Percentiles rank a stretch among this genome's conserved stretches.
phyloP scores from a whole-genome alignment of 2,113 vertebrate species.

The Forbesichthys papilliferus region DNA sequence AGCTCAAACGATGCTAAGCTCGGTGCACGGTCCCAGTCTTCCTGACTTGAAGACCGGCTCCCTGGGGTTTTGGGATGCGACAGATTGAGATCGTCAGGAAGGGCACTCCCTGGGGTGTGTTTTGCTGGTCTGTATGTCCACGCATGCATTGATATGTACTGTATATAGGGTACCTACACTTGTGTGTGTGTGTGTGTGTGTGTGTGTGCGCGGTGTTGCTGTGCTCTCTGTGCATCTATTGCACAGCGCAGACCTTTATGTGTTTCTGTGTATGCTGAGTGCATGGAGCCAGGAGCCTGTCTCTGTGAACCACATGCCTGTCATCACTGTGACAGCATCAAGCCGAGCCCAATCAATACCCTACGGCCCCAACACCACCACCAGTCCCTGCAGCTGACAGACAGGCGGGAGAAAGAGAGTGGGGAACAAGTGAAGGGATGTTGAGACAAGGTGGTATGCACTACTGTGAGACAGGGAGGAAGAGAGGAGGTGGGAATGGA shows the following conservation, averaged over 20 bases:
- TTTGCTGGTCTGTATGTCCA: constrained; percentile 10
- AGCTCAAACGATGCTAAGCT: constrained; percentile 58
- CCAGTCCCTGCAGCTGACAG: constrained; percentile 45
- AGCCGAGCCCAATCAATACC: constrained; percentile 69
- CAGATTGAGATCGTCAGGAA: constrained; percentile 70
- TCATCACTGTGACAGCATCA: constrained; percentile 64
- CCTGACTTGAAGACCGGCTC: constrained; percentile 52
- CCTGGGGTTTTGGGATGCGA: constrained; percentile 62
- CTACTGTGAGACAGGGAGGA: constrained; percentile 2
- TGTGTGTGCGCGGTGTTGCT: constrained; percentile 19
- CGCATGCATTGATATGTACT: neutral
- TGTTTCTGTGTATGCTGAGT: constrained; percentile 24
- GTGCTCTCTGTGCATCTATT: constrained; percentile 9
- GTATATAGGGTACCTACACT: too few species aligned
- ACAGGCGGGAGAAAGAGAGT: constrained; percentile 5
- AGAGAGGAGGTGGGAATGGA: constrained; percentile 18
- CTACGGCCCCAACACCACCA: constrained; percentile 24
- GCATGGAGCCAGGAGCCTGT: constrained; percentile 42
- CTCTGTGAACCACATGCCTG: constrained; percentile 64
- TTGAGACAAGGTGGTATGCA: too few species aligned
- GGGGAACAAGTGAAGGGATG: neutral
- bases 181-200: neutral
- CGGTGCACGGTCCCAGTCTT: constrained; percentile 46
- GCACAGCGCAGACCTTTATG: neutral
- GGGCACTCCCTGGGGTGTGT: constrained; percentile 43